A percentile compares a stretch with the other conserved stretches of the same genome.
These are phyloP conservation scores for Actias luna DNA, from an alignment of 2,888 invertebrate genomes.

Conservation along the genomic window DNA sequence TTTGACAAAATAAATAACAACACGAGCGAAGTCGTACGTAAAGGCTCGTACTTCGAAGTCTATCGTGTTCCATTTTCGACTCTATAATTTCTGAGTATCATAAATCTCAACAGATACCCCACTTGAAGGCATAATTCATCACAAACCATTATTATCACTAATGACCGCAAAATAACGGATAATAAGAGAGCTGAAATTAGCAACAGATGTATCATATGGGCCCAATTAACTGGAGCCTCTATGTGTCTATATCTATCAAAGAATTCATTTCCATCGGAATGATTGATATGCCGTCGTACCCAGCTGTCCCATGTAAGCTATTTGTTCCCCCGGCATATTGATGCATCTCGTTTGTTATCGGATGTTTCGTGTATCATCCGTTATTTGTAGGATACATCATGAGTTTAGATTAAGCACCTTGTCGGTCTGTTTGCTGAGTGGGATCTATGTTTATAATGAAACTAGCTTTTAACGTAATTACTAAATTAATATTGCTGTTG, in stretches of 20 bases:
- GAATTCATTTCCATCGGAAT: background rate
- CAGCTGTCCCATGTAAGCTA: background rate
- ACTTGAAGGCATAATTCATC: too few species aligned
- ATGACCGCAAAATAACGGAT: background rate
- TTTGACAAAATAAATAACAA: too few species aligned
- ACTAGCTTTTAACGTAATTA: too few species aligned
- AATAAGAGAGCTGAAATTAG: background rate
- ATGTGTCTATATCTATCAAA: background rate
- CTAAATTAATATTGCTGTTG: too few species aligned
- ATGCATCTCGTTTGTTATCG: slow-evolving; percentile 10
- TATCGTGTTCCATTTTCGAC: background rate
- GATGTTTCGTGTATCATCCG: background rate
- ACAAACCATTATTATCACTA: background rate
- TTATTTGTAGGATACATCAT: background rate
- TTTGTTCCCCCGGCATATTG: background rate
- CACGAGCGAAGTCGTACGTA: too few species aligned
- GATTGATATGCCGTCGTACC: background rate
- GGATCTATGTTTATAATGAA: too few species aligned
- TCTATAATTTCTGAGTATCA: too few species aligned
- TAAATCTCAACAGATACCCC: too few species aligned
- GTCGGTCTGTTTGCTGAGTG: background rate
- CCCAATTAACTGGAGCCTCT: background rate
- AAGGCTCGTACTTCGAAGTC: background rate
- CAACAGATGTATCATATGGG: background rate
- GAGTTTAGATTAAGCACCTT: background rate